Percentiles rank a stretch among this genome's conserved stretches.
These are phyloP conservation scores for Philantomba maxwellii DNA, from an alignment of 2,113 vertebrate genomes.

Conservation along the genomic window DNA sequence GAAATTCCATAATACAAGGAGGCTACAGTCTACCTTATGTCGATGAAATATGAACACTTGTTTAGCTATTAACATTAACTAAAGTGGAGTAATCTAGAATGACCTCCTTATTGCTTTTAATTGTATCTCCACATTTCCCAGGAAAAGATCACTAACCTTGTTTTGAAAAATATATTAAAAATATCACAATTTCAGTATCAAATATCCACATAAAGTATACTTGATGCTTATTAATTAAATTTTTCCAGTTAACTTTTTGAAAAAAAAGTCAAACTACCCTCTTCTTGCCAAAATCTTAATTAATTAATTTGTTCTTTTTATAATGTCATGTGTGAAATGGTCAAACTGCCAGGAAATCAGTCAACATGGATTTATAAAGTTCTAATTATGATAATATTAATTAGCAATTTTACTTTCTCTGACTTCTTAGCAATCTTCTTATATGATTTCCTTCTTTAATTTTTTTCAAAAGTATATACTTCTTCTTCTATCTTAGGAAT, in stretches of 20 bases:
- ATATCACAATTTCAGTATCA: conserved; percentile 73
- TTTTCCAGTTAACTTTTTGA: conserved; percentile 66
- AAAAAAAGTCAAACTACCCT: not conserved
- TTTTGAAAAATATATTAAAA: conserved; percentile 58
- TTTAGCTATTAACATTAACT: conserved; percentile 39
- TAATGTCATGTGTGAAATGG: not conserved
- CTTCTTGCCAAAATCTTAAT: not conserved
- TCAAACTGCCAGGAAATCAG: not conserved
- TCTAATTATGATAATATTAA: not conserved
- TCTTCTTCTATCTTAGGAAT: not conserved
- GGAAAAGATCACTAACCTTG: conserved; percentile 40
- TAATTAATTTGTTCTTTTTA: not conserved
- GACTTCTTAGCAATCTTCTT: not conserved
- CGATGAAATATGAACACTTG: conserved; percentile 44
- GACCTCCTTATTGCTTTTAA: conserved; percentile 25
- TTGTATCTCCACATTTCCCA: conserved; percentile 58
- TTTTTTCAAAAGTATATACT: not conserved
- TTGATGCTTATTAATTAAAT: conserved; percentile 76
- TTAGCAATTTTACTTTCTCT: not conserved
- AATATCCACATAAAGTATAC: conserved; percentile 71
- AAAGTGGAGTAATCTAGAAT: conserved; percentile 39
- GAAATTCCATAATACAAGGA: conserved; percentile 49
- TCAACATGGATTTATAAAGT: not conserved
- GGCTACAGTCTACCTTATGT: conserved; percentile 33
- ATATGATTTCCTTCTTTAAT: not conserved